Evolutionary conservation across 2,797 vertebrate genomes (phyloP).

Genomic region (Sandelia bainsii): DNA sequence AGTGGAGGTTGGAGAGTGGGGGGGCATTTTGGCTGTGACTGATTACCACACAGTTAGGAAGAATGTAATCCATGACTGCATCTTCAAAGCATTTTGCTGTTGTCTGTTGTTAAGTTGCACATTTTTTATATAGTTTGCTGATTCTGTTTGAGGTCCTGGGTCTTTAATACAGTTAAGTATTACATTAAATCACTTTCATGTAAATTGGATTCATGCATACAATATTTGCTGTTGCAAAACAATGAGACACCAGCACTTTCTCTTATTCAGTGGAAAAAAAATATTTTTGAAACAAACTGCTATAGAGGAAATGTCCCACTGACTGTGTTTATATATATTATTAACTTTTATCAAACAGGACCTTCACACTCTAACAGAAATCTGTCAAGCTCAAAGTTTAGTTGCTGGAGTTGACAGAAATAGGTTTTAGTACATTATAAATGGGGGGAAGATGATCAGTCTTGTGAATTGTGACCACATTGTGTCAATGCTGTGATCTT

Average conservation of each 20-base stretch:
- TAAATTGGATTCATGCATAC: slow-evolving; percentile 47
- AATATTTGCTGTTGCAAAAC: slow-evolving; percentile 39
- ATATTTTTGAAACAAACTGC: slow-evolving; percentile 6
- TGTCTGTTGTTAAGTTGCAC: slow-evolving; percentile 51
- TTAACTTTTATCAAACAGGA: slow-evolving; percentile 23
- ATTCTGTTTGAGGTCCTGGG: slow-evolving; percentile 51
- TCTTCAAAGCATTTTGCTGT: slow-evolving; percentile 69
- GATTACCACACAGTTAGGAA: slow-evolving; percentile 62
- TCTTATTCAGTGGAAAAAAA: not conserved
- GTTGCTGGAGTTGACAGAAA: slow-evolving; percentile 61
- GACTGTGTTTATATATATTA: slow-evolving; percentile 32
- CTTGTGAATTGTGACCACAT: slow-evolving; percentile 78
- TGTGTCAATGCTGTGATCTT: slow-evolving; percentile 76
- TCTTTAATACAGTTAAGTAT: slow-evolving; percentile 45
- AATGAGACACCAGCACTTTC: slow-evolving; percentile 10
- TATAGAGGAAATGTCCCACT: not conserved
- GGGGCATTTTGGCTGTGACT: slow-evolving; percentile 52
- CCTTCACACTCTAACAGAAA: slow-evolving; percentile 15
- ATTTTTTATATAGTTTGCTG: slow-evolving; percentile 58
- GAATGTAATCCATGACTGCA: slow-evolving; percentile 64
- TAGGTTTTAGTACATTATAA: slow-evolving; percentile 71
- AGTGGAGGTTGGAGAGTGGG: slow-evolving; percentile 1
- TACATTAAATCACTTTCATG: slow-evolving; percentile 60
- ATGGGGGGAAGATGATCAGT: slow-evolving; percentile 71
- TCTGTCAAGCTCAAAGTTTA: slow-evolving; percentile 55